phyloP scores from a whole-genome alignment of 2,797 vertebrate species.

The Rhyacichthys aspro region DNA sequence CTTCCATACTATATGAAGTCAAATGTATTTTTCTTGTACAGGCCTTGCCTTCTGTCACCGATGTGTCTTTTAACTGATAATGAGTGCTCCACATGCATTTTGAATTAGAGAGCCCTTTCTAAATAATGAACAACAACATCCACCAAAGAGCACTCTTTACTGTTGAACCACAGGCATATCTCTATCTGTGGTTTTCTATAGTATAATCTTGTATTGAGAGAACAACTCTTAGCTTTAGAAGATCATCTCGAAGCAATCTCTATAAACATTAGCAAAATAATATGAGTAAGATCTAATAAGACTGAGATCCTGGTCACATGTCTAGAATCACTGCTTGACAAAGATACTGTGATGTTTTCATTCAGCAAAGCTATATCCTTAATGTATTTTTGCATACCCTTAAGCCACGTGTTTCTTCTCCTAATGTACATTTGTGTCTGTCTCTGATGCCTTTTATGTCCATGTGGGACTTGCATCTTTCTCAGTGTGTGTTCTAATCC shows the following conservation, averaged over 20 bases:
- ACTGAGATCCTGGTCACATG: background rate
- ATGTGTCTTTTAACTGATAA: constrained; percentile 19
- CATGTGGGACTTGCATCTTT: background rate
- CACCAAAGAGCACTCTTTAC: constrained; percentile 2
- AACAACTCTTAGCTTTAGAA: background rate
- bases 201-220: background rate
- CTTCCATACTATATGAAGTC: constrained; percentile 26
- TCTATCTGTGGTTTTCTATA: no score
- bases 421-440: background rate
- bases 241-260: no score
- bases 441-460: background rate
- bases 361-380: background rate
- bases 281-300: no score
- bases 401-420: background rate
- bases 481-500: background rate
- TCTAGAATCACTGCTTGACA: background rate
- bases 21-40: constrained; percentile 55
- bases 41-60: no score
- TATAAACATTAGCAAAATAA: no score
- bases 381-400: background rate
- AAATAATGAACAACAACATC: constrained; percentile 26
- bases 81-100: constrained; percentile 23
- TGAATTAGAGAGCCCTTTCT: constrained; percentile 15
- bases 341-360: background rate
- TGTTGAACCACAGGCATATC: background rate